These are phyloP conservation scores for Charina bottae DNA, from an alignment of 2,113 vertebrate species.

Conservation along the genomic window DNA sequence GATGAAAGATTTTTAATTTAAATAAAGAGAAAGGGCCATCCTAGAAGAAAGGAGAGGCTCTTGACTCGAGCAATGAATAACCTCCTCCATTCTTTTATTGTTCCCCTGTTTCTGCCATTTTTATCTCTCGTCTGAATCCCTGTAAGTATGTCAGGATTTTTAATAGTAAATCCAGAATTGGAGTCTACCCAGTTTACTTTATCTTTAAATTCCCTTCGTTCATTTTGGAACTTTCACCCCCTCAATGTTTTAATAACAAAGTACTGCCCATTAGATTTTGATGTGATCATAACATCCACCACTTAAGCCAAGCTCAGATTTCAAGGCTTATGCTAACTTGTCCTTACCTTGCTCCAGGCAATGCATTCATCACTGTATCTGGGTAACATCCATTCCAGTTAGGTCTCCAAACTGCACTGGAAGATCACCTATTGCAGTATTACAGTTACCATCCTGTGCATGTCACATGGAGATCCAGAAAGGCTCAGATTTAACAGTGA, in stretches of 20 bases:
- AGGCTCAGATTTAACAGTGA: not conserved
- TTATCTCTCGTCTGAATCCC: not conserved
- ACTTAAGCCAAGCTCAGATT: not conserved
- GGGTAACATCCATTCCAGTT: not conserved
- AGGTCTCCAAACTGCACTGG: not conserved
- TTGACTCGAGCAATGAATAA: not conserved
- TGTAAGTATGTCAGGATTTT: not conserved
- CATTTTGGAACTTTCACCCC: not conserved
- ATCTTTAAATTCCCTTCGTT: not conserved
- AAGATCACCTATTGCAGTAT: not conserved
- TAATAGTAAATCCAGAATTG: not conserved
- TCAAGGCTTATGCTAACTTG: not conserved
- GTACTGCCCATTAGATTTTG: not conserved
- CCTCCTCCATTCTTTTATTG: not conserved
- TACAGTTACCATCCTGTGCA: not conserved
- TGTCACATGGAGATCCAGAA: not conserved
- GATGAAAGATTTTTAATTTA: not conserved
- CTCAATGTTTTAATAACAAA: not conserved
- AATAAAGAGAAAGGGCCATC: not conserved
- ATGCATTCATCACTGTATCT: not conserved
- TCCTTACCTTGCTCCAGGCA: not conserved
- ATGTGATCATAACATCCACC: not conserved
- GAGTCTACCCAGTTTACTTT: not conserved
- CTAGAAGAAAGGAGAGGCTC: slow-evolving; percentile 37
- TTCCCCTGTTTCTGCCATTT: not conserved